Evolutionary conservation across 1,140 invertebrate species (phyloP), one percentile per base, ranked within the genome.

Genomic region (Ridgeia piscesae): DNA sequence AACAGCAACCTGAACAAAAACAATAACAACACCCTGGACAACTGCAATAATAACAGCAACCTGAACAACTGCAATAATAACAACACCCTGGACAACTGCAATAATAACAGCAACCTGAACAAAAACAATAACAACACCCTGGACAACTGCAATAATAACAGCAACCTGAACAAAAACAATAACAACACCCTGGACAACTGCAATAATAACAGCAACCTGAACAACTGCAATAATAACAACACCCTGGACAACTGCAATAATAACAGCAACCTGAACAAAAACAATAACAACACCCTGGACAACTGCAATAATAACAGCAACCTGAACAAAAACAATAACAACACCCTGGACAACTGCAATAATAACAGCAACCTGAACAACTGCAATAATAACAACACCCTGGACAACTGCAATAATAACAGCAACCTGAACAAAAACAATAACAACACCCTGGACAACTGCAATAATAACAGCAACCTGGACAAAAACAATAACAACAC

Each of bases 321-420:
- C 42, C 42, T 42, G 42, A 0, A 98, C 98, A 89, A 99, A 97
- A 95, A 99, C 98, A 0, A 97, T 97, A 0, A 99, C 99, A 93
- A 97, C 98, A 6, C 98, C 99, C 0, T 99, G 96, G 95, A 42
- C 42, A 42, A 34, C 21, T 14, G 91, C 95, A 95, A 97, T 97
- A 93, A 99, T 99, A 0, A 97, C 96, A 0, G 97, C 98, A 1
- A 99, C 98, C 96, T 99, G 99, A 14, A 99, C 95, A 0, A 98
- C 98, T 89, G 99, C 97, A 95, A 99, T 98, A 0, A 97, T 97
- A 0, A 99, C 99, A 93, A 97, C 98, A 6, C 98, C 99, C 0
- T 99, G 96, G 95, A 99, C 99, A 88, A 98, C 98, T 4, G 98
- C 98, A 0, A 99, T 96, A 42, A 42, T 42, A 42, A 42, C 4